phyloP scores from a whole-genome alignment of 2,113 vertebrate species.

The Oostethus manadensis region DNA sequence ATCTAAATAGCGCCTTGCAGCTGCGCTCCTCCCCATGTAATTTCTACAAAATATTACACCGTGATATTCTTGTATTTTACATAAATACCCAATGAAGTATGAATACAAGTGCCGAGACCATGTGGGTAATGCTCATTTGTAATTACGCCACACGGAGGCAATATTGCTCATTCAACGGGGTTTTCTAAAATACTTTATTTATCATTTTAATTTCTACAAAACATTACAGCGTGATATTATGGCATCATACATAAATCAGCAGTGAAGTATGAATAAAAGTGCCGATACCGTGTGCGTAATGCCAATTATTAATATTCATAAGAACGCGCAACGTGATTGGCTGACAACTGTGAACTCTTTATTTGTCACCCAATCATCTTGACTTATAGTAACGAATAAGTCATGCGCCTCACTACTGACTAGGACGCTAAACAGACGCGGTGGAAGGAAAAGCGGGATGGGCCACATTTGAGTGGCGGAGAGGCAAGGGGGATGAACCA shows the following conservation, averaged over 20 bases:
- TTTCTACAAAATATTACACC: too few relatives aligned
- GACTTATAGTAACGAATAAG: neutral
- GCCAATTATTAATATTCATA: neutral
- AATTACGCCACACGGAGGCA: conserved; percentile 22
- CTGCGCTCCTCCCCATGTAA: too few relatives aligned
- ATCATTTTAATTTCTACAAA: neutral
- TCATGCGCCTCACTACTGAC: neutral
- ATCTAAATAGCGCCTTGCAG: too few relatives aligned
- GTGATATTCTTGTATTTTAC: too few relatives aligned
- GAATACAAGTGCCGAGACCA: too few relatives aligned
- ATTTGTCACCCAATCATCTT: neutral
- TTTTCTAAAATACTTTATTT: neutral
- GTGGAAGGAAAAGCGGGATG: neutral
- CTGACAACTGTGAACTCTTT: neutral
- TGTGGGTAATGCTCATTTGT: too few relatives aligned
- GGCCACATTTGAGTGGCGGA: neutral
- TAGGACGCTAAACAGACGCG: neutral
- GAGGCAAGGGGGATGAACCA: neutral
- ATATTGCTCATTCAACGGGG: neutral
- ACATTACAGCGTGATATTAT: too few relatives aligned
- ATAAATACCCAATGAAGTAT: too few relatives aligned
- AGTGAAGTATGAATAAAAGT: too few relatives aligned
- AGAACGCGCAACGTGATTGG: neutral
- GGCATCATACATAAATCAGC: too few relatives aligned
- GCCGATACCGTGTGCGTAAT: too few relatives aligned